phyloP scores from a whole-genome alignment of 2,888 invertebrate genomes.

The Dolomedes plantarius region DNA sequence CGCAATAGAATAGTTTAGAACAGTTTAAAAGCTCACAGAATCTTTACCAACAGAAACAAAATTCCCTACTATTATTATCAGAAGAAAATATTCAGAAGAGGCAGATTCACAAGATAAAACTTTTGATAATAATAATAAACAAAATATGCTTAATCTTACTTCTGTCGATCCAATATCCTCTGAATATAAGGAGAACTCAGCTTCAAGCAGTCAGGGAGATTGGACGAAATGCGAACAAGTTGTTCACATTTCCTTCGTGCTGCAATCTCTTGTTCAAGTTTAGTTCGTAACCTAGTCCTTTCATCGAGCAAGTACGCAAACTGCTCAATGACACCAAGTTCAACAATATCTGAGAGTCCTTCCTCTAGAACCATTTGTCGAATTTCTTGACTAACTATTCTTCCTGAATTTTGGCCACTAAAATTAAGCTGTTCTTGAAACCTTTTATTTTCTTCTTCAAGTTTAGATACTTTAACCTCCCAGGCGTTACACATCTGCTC shows the following conservation, averaged over 20 bases:
- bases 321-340: constrained; percentile 60
- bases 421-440: constrained; percentile 70
- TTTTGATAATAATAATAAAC: too few species aligned
- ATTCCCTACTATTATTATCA: too few species aligned
- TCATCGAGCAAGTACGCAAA: constrained; percentile 63
- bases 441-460: constrained; percentile 73
- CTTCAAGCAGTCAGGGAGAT: constrained; percentile 68
- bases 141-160: constrained; percentile 44
- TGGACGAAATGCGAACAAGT: constrained; percentile 60
- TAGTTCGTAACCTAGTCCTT: constrained; percentile 52
- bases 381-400: constrained; percentile 63
- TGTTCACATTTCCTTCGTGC: constrained; percentile 61
- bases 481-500: constrained; percentile 77
- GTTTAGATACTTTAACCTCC: constrained; percentile 75
- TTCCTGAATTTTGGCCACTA: constrained; percentile 45
- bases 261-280: constrained; percentile 63
- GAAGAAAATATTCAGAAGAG: too few species aligned
- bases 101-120: too few species aligned
- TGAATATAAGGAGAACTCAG: constrained; percentile 71
- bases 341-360: constrained; percentile 56
- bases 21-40: too few species aligned
- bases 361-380: constrained; percentile 56
- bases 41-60: too few species aligned
- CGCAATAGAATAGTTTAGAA: too few species aligned
- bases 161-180: constrained; percentile 68